Base-by-base conservation (phyloP, 2,113 vertebrate genomes). In the Dendropsophus ebraccatus region DNA sequence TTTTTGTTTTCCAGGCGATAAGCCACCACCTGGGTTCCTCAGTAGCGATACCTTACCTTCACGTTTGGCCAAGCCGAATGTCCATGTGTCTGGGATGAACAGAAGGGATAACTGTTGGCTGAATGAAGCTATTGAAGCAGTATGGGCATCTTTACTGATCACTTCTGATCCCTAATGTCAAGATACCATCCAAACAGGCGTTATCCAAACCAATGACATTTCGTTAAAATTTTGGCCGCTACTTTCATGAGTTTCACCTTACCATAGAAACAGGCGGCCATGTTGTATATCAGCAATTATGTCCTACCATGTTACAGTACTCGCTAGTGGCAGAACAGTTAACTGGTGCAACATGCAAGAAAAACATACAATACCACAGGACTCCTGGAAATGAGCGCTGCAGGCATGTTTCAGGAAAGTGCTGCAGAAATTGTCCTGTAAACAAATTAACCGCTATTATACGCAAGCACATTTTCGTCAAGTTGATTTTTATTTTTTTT, bases 401-500 rank as follows among this genome's bases (percentile, higher is more conserved):
- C 13, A 13, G 47, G 69, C 54, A 74, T 17, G 56, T 54, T 35
- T 74, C 52, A 62, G 47, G 47, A 81, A 86, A 73, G 77, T 62
- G 35, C 73, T 45, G 83, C 67, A 72, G 67, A 74, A 81, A 87
- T 81, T 58, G 67, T 7, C 77, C 60, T 81, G 62, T 81, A 81
- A 87, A 87, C 78, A 81, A 81, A 81, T 81, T 74, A 87, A 56
- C 35, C 52, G 6, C 69, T 65, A 81, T 87, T 87, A 81, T 58
- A 81, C 23, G 11, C 67, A 62, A 87, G 67, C 85, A 81, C 77
- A 62, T 81, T 62, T 81, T 81, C 49, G 28, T 21, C 60, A 35
- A 30, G 19, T 47, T 23, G 45, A 80, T 81, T 74, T 67, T 86
- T 73, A 80, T 81, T 74, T 67, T 86, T 73, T 72, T 69, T 78